Conservation (phyloP, 2,888 invertebrate species). For the Brassicogethes aeneus region DNA sequence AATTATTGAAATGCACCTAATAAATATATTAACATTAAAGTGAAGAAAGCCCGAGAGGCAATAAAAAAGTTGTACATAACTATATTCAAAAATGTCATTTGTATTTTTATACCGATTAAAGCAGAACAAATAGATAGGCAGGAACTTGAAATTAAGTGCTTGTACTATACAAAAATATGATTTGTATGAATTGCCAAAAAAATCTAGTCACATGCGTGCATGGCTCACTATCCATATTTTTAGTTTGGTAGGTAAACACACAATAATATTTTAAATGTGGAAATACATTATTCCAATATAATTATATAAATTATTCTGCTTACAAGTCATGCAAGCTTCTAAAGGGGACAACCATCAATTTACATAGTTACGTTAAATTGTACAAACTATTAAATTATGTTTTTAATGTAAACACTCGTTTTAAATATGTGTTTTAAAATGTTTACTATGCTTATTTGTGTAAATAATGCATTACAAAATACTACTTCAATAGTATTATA, state of each 20-base stretch:
- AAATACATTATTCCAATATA: background rate
- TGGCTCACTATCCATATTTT: background rate
- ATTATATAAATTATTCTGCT: background rate
- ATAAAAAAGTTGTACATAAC: too few relatives aligned
- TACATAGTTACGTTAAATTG: background rate
- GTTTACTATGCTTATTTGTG: too few relatives aligned
- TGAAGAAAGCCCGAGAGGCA: too few relatives aligned
- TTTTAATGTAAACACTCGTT: too few relatives aligned
- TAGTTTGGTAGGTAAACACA: background rate
- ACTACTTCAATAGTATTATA: too few relatives aligned
- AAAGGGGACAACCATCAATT: background rate
- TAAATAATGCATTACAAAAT: too few relatives aligned
- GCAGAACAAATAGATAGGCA: background rate
- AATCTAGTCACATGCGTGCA: background rate
- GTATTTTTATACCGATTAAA: background rate
- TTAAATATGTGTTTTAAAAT: too few relatives aligned
- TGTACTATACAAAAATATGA: background rate
- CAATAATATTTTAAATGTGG: background rate
- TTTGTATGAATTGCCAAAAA: background rate
- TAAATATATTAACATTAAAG: too few relatives aligned
- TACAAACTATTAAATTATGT: too few relatives aligned
- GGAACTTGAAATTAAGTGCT: background rate
- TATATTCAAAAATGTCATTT: too few relatives aligned
- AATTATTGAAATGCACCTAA: too few relatives aligned
- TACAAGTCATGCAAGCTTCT: background rate